phyloP scores from a whole-genome alignment of 2,113 vertebrate species.

The Xiphorhynchus elegans region DNA sequence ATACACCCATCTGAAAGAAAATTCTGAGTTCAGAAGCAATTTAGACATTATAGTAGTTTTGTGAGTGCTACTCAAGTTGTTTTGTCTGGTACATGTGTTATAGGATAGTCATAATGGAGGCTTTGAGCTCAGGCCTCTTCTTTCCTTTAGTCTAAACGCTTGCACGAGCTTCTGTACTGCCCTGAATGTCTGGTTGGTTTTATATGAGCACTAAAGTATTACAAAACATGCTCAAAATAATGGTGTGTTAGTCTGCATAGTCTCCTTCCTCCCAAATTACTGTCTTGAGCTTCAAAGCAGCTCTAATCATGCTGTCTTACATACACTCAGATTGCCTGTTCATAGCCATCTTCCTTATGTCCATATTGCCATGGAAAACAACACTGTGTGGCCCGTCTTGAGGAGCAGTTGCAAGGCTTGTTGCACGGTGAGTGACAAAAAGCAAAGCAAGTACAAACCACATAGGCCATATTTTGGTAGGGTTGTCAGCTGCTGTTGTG shows the following conservation, averaged over 20 bases:
- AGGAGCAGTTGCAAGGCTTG: not conserved
- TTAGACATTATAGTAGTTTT: not conserved
- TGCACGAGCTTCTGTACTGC: not conserved
- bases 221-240: not conserved
- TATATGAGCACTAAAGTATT: not conserved
- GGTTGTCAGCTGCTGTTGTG: not conserved
- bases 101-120: not conserved
- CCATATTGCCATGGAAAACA: not conserved
- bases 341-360: not conserved
- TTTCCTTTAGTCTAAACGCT: not conserved
- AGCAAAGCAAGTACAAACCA: not conserved
- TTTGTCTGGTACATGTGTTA: not conserved
- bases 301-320: not conserved
- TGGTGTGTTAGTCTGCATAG: not conserved
- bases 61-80: fast-evolving
- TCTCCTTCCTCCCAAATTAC: not conserved
- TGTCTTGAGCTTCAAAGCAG: not conserved
- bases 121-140: not conserved
- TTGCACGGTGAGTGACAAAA: not conserved
- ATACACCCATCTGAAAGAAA: fast-evolving
- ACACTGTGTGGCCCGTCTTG: not conserved
- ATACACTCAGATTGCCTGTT: not conserved
- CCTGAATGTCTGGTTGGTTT: not conserved
- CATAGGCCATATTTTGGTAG: not conserved
- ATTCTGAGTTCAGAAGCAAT: not conserved